These are phyloP conservation scores for Gobionotothen gibberifrons DNA, from an alignment of 2,797 vertebrate species.

Conservation along the genomic window DNA sequence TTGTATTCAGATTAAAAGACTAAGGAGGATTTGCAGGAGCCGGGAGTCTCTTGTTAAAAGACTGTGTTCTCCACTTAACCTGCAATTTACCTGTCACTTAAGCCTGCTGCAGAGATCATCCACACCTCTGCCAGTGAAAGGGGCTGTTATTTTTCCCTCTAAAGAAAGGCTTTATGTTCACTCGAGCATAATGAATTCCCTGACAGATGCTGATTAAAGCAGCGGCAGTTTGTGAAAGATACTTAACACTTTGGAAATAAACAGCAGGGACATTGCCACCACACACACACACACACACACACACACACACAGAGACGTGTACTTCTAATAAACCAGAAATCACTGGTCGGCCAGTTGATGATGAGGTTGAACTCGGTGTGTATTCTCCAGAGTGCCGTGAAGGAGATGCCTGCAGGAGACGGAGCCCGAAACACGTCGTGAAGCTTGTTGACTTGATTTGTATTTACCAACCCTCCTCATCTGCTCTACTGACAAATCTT, in stretches of 20 bases:
- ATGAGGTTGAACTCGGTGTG: constrained; percentile 55
- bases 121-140: constrained; percentile 81
- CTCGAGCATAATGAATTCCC: constrained; percentile 67
- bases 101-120: constrained; percentile 82
- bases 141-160: constrained; percentile 62
- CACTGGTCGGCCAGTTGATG: constrained; percentile 57
- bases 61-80: constrained; percentile 94
- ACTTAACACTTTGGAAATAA: constrained; percentile 50
- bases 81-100: constrained; percentile 97
- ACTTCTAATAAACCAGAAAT: constrained; percentile 59
- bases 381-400: constrained; percentile 62
- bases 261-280: constrained; percentile 18
- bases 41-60: constrained; percentile 90
- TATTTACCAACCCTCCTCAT: constrained; percentile 65
- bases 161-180: constrained; percentile 74
- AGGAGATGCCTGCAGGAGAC: constrained; percentile 68
- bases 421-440: constrained; percentile 39
- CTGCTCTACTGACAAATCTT: constrained; percentile 65
- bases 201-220: constrained; percentile 68
- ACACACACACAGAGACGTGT: constrained; percentile 1
- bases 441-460: constrained; percentile 74
- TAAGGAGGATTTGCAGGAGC: constrained; percentile 93
- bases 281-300: constrained; percentile 6
- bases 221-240: constrained; percentile 43
- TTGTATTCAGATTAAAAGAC: constrained; percentile 97